Percentiles rank a stretch among this genome's conserved stretches.
Evolutionary conservation across 2,113 vertebrate species (phyloP).

Genomic region (Acanthisitta chloris): DNA sequence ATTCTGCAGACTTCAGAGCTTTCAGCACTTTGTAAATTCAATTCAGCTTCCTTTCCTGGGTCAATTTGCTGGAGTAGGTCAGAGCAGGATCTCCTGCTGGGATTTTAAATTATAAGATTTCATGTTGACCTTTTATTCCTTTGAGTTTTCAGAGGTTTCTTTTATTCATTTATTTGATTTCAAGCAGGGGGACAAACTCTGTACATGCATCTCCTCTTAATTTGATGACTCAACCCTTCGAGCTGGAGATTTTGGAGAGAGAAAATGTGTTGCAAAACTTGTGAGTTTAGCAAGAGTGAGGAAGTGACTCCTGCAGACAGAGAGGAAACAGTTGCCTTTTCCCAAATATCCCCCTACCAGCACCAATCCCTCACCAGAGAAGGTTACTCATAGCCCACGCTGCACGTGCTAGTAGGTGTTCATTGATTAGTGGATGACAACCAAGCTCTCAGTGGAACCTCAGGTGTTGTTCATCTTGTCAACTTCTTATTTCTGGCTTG

Average conservation of each 20-base stretch:
- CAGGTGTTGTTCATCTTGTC: neutral
- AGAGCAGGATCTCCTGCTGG: neutral
- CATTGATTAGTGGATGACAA: neutral
- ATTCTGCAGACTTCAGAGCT: neutral
- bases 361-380: rapidly evolving
- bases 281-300: neutral
- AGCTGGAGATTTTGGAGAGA: neutral
- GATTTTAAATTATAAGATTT: neutral
- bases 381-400: neutral
- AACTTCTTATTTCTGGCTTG: neutral
- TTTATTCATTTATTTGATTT: neutral
- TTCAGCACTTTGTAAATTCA: neutral
- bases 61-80: neutral
- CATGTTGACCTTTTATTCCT: neutral
- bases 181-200: neutral
- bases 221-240: neutral
- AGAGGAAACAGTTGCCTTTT: neutral
- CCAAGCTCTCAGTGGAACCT: neutral
- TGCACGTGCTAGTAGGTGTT: neutral
- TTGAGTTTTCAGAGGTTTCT: neutral
- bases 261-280: neutral
- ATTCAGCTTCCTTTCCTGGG: neutral
- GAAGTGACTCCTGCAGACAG: neutral
- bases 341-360: neutral
- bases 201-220: neutral